Evolutionary conservation across 2,113 vertebrate species (phyloP).

Genomic region (Larimichthys polyactis): DNA sequence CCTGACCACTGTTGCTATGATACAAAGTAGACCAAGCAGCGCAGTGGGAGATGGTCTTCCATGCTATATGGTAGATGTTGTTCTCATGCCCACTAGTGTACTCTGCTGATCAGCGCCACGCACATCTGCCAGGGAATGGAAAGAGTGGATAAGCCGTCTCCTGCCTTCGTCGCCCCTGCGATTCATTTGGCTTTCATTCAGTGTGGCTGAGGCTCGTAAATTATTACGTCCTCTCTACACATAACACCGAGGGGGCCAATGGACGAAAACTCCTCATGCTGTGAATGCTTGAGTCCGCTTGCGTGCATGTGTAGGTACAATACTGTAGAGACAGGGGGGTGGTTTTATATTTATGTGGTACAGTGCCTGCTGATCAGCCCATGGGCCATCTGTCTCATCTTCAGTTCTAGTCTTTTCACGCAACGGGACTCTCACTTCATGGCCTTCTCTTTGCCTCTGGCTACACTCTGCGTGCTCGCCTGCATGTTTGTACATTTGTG

Average conservation of each 20-base stretch:
- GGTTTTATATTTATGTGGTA: slow-evolving; percentile 65
- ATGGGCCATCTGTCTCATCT: slow-evolving; percentile 77
- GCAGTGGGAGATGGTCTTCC: slow-evolving; percentile 79
- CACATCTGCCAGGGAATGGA: slow-evolving; percentile 66
- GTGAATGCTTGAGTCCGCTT: slow-evolving; percentile 32
- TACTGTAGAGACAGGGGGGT: slow-evolving; percentile 37
- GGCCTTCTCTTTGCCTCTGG: slow-evolving; percentile 69
- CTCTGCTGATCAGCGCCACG: slow-evolving; percentile 45
- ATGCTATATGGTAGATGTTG: slow-evolving; percentile 73
- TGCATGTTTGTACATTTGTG: slow-evolving; percentile 40
- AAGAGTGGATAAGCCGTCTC: slow-evolving; percentile 52
- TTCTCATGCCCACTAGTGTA: slow-evolving; percentile 69
- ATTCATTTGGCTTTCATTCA: slow-evolving; percentile 70
- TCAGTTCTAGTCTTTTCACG: slow-evolving; percentile 66
- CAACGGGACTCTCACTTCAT: slow-evolving; percentile 73
- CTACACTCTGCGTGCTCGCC: slow-evolving; percentile 51
- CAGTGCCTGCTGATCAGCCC: slow-evolving; percentile 70
- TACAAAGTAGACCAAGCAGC: slow-evolving; percentile 81
- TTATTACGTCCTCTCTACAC: slow-evolving; percentile 48
- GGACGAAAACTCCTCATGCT: slow-evolving; percentile 16
- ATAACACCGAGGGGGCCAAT: slow-evolving; percentile 41
- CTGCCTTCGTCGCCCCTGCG: slow-evolving; percentile 3
- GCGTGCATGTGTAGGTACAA: slow-evolving; percentile 43
- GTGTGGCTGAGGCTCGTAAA: slow-evolving; percentile 51
- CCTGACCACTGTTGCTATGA: slow-evolving; percentile 86